Base-by-base conservation (phyloP, 1,140 invertebrate species). In the Saxidomus purpurata region DNA sequence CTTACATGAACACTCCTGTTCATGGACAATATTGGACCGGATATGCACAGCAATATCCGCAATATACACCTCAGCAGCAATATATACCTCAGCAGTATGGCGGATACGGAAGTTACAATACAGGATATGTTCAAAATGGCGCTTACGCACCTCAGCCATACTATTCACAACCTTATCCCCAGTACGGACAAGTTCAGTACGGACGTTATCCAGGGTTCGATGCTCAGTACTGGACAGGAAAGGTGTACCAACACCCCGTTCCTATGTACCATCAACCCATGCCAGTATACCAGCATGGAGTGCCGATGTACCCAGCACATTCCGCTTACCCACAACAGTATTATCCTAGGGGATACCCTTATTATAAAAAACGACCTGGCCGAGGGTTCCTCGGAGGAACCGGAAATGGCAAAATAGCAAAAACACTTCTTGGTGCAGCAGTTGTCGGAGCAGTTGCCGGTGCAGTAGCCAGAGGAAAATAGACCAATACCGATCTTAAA, bases 1-100 rank as follows among this genome's bases (percentile, higher is more conserved):
- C 49, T 22, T 69, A 69, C 76, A 34, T 36, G 28, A 79, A 15
- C 25, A 22, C 34, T 31, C 59, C 81, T 34, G 81, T 83, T 19
- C 59, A 83, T 49, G 81, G 61, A 49, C 81, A 83, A 83, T 83
- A 83, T 38, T 83, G 81, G 81, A 83, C 36, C 31, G 63, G 43
- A 31, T 25, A 49, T 67, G 25, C 38, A 38, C 81, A 67, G 31
- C n/a, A 17, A 6, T 83, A 83, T 34, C 31, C 83, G 36, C 80
- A 82, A 19, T 67, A 82, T 61, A 25, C 36, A 40, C 55, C 28
- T 28, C 83, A 69, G 52, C 82, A 84, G 34, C 79, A 81, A 19
- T 67, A 82, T 61, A 25, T 22, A 40, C 55, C 28, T 28, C 83
- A 71, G 52, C 83, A 85, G 31, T 85, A 85, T 74, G 38, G 36